Conservation (phyloP, 2,113 vertebrate genomes). For the Centropus unirufus region DNA sequence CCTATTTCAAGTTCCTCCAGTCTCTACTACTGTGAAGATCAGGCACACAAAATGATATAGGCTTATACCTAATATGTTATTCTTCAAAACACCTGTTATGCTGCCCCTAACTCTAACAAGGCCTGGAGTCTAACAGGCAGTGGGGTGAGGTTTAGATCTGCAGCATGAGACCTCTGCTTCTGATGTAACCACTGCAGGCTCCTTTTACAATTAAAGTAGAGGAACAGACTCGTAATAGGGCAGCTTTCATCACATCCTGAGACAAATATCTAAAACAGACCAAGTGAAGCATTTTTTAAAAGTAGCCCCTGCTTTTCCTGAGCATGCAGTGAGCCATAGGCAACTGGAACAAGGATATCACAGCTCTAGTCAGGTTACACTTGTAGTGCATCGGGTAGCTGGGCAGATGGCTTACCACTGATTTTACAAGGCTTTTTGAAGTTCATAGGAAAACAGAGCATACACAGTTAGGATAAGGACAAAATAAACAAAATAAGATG, state of each 20-base stretch:
- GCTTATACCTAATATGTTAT: neutral
- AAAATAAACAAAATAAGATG: neutral
- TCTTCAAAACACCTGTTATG: neutral
- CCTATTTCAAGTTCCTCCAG: neutral
- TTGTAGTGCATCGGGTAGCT: neutral
- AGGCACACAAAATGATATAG: neutral
- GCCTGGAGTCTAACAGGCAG: neutral
- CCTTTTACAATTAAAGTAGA: neutral
- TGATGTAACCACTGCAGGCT: neutral
- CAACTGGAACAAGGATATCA: neutral
- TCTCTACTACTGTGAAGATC: neutral
- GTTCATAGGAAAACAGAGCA: neutral
- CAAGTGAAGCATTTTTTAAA: neutral
- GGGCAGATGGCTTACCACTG: neutral
- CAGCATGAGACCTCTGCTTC: neutral
- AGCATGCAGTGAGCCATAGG: neutral
- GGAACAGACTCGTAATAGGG: neutral
- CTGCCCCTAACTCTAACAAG: neutral
- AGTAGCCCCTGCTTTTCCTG: neutral
- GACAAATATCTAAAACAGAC: neutral
- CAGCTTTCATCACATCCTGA: neutral
- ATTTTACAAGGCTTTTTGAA: neutral
- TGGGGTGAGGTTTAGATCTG: accelerated
- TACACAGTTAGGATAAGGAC: neutral
- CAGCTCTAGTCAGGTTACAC: neutral